Evolutionary conservation across 2,113 vertebrate species (phyloP).

Genomic region (Charadrius vociferus): DNA sequence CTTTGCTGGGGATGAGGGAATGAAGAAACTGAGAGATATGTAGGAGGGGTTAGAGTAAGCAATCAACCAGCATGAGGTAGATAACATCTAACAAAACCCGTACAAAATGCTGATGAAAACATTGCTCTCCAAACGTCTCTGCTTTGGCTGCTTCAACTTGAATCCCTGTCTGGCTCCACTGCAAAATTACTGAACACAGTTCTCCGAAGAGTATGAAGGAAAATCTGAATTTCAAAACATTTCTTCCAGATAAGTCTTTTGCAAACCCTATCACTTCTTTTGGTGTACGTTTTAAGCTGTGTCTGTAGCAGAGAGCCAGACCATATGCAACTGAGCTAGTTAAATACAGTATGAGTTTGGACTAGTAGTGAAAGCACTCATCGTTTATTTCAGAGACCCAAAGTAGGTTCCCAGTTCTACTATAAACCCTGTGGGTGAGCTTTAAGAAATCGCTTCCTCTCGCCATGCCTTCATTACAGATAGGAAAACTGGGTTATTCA

Average conservation of each 20-base stretch:
- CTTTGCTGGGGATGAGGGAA: not conserved
- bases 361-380: not conserved
- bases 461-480: not conserved
- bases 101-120: slow-evolving; percentile 24
- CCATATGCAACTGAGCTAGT: not conserved
- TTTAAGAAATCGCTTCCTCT: not conserved
- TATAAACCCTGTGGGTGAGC: not conserved
- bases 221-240: not conserved
- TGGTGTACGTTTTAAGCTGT: not conserved
- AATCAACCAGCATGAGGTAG: not conserved
- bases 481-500: not conserved
- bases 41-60: not conserved
- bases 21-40: not conserved
- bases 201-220: not conserved
- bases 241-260: not conserved
- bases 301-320: not conserved
- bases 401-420: not conserved
- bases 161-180: not conserved
- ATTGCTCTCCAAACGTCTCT: not conserved
- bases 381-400: not conserved
- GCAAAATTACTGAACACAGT: not conserved
- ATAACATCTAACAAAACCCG: slow-evolving; percentile 24
- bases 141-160: not conserved
- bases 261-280: not conserved
- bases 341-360: not conserved